A percentile compares a stretch with the other conserved stretches of the same genome.
Evolutionary conservation across 2,888 invertebrate genomes (phyloP).

Genomic region (Piscicola geometra): DNA sequence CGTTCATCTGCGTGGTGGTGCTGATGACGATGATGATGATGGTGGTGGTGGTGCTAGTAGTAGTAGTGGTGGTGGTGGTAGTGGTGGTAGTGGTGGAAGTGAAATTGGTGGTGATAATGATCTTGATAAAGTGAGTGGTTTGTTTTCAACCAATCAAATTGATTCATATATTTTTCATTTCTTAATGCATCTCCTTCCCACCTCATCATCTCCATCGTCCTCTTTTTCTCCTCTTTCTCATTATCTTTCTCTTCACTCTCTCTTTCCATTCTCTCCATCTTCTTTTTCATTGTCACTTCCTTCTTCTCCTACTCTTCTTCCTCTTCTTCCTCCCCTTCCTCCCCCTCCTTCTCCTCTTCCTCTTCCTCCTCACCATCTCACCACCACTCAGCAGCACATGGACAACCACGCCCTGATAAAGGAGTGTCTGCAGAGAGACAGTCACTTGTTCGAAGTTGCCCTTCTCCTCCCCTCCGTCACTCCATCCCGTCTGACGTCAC

Average conservation of each 20-base stretch:
- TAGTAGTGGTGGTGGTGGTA: not conserved
- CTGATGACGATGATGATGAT: not conserved
- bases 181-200: too few species aligned
- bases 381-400: not conserved
- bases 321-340: not conserved
- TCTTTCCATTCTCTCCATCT: too few species aligned
- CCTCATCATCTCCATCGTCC: too few species aligned
- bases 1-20: not conserved
- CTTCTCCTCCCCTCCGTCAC: slow-evolving; percentile 1
- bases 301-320: not conserved
- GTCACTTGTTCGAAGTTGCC: not conserved
- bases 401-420: not conserved
- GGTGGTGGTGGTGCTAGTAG: not conserved
- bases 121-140: not conserved
- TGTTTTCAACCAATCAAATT: too few species aligned
- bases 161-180: too few species aligned
- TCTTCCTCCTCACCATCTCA: not conserved
- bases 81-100: not conserved
- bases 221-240: too few species aligned
- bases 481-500: too few species aligned
- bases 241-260: too few species aligned
- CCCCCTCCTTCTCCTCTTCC: not conserved
- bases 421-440: not conserved
- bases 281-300: too few species aligned
- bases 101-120: not conserved